Percentiles rank a stretch among this genome's conserved stretches.
phyloP scores from a whole-genome alignment of 2,888 invertebrate species.

The Microplitis deprimator region DNA sequence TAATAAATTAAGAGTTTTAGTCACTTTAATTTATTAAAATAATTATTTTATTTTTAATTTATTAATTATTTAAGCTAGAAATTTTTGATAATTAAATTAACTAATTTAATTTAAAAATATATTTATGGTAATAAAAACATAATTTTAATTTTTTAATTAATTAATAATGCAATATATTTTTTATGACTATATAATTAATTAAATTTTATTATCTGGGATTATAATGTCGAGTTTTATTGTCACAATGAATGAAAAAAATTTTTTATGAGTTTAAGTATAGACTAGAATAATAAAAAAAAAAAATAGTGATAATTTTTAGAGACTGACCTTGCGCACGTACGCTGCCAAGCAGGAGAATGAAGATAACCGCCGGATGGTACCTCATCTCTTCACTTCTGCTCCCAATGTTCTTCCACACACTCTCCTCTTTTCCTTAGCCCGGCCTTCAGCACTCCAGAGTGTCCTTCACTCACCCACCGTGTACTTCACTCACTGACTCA shows the following conservation, averaged over 20 bases:
- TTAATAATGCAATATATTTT: neutral
- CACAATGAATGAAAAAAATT: neutral
- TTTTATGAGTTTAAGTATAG: neutral
- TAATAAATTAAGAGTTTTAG: no score
- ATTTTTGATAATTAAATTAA: no score
- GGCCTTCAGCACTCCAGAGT: slow-evolving; percentile 32
- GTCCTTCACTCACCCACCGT: slow-evolving; percentile 39
- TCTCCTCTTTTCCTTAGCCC: slow-evolving; percentile 38
- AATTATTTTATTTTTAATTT: no score
- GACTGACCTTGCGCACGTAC: slow-evolving; percentile 68
- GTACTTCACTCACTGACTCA: neutral
- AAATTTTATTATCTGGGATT: neutral
- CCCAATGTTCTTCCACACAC: slow-evolving; percentile 36
- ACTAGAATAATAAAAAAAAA: slow-evolving; percentile 12
- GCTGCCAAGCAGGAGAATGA: slow-evolving; percentile 60
- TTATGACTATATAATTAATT: neutral
- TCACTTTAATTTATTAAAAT: no score
- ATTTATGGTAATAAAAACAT: neutral
- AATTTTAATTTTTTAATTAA: neutral
- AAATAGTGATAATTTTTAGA: neutral
- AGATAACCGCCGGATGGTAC: slow-evolving; percentile 61
- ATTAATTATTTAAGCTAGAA: no score
- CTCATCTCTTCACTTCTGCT: slow-evolving; percentile 54
- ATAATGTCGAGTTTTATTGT: neutral
- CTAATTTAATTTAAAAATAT: neutral